Evolutionary conservation across 2,888 invertebrate genomes (phyloP), one percentile per base, ranked within the genome.

Genomic region (Ramazzottius varieornatus): DNA sequence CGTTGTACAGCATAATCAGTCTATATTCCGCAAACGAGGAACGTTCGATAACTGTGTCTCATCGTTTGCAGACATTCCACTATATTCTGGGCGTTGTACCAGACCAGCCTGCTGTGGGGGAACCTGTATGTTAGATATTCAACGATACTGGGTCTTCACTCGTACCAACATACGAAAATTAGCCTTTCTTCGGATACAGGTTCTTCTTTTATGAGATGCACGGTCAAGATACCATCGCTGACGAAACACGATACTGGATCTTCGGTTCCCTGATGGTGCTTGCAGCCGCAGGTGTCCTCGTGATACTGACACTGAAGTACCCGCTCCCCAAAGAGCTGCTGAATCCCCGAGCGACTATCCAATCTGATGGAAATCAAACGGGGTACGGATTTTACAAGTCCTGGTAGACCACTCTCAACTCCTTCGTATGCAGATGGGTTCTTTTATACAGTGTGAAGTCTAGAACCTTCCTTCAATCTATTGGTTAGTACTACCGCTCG

Each of bases 11-110:
- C n/a, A n/a, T n/a, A n/a, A n/a, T n/a, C n/a, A n/a, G n/a, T n/a
- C n/a, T n/a, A n/a, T n/a, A n/a, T n/a, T n/a, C n/a, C n/a, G n/a
- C n/a, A n/a, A n/a, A n/a, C n/a, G n/a, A n/a, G n/a, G n/a, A n/a
- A n/a, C n/a, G n/a, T n/a, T n/a, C n/a, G n/a, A n/a, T n/a, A n/a
- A n/a, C n/a, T n/a, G n/a, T n/a, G n/a, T n/a, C n/a, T n/a, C n/a
- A n/a, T n/a, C n/a, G n/a, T 29, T 54, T 54, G 54, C 54, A 54
- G 54, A 29, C 8, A 54, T 29, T 54, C 54, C 16, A 24, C 54
- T 13, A 4, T 54, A 24, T 54, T 54, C 24, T 54, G 54, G 54
- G 54, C 54, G 54, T 54, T 54, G 54, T 54, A 54, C 29, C 54
- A 54, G 54, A 54, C 54, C 20, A n/a, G 40, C 13, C 20, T 40